Evolutionary conservation across 2,888 invertebrate genomes (phyloP).

Genomic region (Nephrotoma appendiculata): DNA sequence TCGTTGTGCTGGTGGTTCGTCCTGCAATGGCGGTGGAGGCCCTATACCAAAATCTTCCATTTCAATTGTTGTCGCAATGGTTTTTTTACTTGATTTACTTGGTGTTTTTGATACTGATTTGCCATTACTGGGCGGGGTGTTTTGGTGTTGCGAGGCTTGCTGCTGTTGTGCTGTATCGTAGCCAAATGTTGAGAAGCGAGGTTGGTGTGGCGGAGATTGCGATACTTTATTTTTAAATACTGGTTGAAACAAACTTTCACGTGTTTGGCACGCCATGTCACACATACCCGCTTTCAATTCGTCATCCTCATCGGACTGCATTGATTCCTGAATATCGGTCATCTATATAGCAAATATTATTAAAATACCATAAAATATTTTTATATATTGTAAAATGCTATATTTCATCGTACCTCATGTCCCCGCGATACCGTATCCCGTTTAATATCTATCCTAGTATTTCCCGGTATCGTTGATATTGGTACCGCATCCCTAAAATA

Average conservation of each 20-base stretch:
- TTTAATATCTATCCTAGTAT: slow-evolving; percentile 22
- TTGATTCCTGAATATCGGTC: slow-evolving; percentile 8
- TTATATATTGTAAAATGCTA: background rate
- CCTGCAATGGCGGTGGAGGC: slow-evolving; percentile 11
- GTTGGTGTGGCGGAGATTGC: slow-evolving; percentile 21
- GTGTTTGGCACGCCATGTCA: slow-evolving; percentile 66
- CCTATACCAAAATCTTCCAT: slow-evolving; percentile 20
- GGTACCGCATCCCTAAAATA: slow-evolving; percentile 30
- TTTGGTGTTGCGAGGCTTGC: slow-evolving; percentile 15
- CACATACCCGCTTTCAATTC: slow-evolving; percentile 36
- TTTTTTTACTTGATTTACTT: slow-evolving; percentile 3
- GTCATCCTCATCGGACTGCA: slow-evolving; percentile 8
- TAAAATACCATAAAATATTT: background rate
- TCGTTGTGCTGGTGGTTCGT: slow-evolving; percentile 25
- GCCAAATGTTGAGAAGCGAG: slow-evolving; percentile 31
- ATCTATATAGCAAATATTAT: background rate
- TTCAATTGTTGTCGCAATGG: slow-evolving; percentile 20
- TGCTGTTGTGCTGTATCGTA: slow-evolving; percentile 23
- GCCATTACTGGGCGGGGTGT: background rate
- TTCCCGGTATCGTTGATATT: slow-evolving; percentile 23
- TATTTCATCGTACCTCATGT: slow-evolving; percentile 4
- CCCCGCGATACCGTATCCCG: slow-evolving; percentile 20
- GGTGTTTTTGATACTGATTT: background rate
- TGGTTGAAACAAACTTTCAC: slow-evolving; percentile 26
- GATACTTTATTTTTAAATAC: slow-evolving; percentile 28